Evolutionary conservation across 2,888 invertebrate genomes (phyloP).

Genomic region (Physocephala rufipes): DNA sequence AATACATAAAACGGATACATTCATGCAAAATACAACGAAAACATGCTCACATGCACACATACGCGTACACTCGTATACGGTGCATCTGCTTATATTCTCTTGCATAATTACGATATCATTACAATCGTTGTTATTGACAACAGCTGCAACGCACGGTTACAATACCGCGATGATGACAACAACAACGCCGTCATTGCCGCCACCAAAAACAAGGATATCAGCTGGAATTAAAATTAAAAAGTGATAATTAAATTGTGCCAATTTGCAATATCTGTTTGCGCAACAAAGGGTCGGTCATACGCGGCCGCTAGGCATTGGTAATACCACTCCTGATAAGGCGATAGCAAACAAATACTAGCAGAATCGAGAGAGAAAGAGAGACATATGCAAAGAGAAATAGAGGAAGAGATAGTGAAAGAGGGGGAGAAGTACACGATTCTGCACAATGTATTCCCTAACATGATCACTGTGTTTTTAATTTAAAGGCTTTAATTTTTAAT

Average conservation of each 20-base stretch:
- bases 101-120: conserved; percentile 33
- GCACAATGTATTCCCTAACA: too few species aligned
- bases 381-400: neutral
- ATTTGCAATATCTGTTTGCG: conserved; percentile 18
- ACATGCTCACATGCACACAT: neutral
- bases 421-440: neutral
- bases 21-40: neutral
- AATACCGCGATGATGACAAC: conserved; percentile 6
- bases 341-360: too few species aligned
- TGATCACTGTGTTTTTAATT: too few species aligned
- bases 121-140: too few species aligned
- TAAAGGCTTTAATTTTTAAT: too few species aligned
- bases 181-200: conserved; percentile 13
- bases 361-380: too few species aligned
- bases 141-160: conserved; percentile 4
- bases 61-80: neutral
- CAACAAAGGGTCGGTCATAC: neutral
- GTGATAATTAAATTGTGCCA: conserved; percentile 33
- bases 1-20: neutral
- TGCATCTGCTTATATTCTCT: conserved; percentile 31
- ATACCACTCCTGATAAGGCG: too few species aligned
- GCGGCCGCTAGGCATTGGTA: neutral
- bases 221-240: conserved; percentile 29
- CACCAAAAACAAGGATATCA: conserved; percentile 26
- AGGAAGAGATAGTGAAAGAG: neutral